A percentile compares a stretch with the other conserved stretches of the same genome.
Evolutionary conservation across 2,888 invertebrate species (phyloP).

Genomic region (Steromphala cineraria): DNA sequence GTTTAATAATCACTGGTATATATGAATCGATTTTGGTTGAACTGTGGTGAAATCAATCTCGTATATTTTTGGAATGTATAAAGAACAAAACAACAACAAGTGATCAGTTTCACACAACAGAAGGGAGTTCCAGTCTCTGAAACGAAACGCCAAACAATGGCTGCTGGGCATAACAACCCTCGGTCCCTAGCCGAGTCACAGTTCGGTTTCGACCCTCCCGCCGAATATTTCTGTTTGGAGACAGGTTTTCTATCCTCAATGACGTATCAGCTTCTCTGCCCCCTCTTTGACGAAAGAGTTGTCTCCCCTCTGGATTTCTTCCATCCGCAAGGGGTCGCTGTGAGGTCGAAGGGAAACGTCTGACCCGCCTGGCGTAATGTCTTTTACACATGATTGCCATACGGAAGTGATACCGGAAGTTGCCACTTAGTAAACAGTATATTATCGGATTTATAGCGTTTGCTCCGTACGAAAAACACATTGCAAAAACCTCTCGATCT

Average conservation of each 20-base stretch:
- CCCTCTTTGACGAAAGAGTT: not conserved
- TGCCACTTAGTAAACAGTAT: conserved; percentile 39
- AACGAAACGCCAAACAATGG: not conserved
- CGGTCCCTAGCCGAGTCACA: not conserved
- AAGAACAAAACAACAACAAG: not conserved
- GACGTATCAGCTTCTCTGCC: not conserved
- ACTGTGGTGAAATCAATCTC: no score
- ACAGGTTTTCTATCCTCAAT: not conserved
- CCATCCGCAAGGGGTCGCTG: not conserved
- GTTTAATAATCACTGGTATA: no score
- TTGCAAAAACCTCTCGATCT: conserved; percentile 25
- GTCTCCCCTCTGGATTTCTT: not conserved
- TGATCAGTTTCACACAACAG: not conserved
- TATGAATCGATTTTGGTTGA: no score
- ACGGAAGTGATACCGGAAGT: conserved; percentile 36
- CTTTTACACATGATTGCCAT: conserved; percentile 24
- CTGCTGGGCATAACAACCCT: not conserved
- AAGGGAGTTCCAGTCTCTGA: not conserved
- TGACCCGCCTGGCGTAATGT: not conserved
- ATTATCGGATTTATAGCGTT: conserved; percentile 43
- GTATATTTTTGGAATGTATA: not conserved
- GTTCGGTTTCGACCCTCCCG: not conserved
- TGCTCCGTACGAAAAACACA: conserved; percentile 40
- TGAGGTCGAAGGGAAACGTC: not conserved
- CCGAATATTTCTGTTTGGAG: not conserved